Evolutionary conservation across 1,140 invertebrate genomes (phyloP).

Genomic region (Oreohelix idahoensis): DNA sequence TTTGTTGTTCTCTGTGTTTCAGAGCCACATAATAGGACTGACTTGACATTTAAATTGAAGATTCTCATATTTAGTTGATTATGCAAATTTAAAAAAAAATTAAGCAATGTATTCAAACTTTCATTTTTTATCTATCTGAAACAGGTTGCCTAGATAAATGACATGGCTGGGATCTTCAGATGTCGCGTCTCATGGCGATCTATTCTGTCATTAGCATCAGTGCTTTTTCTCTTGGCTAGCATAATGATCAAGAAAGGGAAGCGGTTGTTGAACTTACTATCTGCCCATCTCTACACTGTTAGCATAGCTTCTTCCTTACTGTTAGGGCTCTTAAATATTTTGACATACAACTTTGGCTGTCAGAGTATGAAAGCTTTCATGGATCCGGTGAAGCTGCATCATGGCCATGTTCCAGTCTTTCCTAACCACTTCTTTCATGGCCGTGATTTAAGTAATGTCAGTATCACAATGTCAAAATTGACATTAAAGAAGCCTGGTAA

Average conservation of each 20-base stretch:
- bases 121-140: background rate
- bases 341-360: background rate
- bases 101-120: background rate
- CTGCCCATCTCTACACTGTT: background rate
- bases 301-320: background rate
- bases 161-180: background rate
- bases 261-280: background rate
- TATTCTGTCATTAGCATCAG: background rate
- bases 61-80: no score
- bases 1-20: no score
- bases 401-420: slow-evolving; percentile 32
- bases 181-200: background rate
- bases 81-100: no score
- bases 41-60: no score
- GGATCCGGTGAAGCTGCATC: background rate
- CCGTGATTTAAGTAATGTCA: background rate
- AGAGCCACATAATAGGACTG: no score
- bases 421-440: slow-evolving; percentile 29
- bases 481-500: background rate
- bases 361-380: background rate
- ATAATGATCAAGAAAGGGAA: background rate
- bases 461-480: background rate
- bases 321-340: background rate
- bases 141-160: background rate
- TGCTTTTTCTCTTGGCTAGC: background rate